Percentiles rank a stretch among this genome's conserved stretches.
Evolutionary conservation across 2,113 vertebrate genomes (phyloP).

Genomic region (Platysteira castanea): DNA sequence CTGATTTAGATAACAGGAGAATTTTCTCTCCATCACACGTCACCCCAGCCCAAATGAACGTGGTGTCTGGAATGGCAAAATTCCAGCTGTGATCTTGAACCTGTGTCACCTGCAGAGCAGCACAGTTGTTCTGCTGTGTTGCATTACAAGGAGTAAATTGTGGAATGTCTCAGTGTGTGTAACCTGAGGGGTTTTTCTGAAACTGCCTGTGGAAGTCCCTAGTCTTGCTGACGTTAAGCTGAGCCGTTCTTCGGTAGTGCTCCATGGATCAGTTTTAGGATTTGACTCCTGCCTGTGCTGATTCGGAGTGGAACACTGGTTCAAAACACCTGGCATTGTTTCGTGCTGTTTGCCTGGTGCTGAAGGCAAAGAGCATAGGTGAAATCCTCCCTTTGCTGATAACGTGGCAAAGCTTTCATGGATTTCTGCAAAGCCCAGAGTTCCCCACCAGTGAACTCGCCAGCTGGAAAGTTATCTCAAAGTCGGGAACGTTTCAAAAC

Average conservation of each 20-base stretch:
- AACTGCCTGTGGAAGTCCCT: not conserved
- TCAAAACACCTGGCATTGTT: not conserved
- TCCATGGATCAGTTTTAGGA: not conserved
- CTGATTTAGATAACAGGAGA: not conserved
- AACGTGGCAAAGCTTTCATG: not conserved
- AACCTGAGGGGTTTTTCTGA: not conserved
- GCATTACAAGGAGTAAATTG: not conserved
- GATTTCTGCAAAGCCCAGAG: not conserved
- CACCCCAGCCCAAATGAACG: not conserved
- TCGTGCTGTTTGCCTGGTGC: not conserved
- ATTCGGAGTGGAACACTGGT: not conserved
- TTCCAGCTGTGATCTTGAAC: not conserved
- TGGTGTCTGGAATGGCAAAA: not conserved
- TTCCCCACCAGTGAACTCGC: not conserved
- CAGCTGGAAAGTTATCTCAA: not conserved
- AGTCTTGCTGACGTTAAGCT: rapidly evolving
- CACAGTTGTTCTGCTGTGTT: not conserved
- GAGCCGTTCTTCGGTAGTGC: not conserved
- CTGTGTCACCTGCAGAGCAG: not conserved
- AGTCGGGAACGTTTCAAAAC: not conserved
- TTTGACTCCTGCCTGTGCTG: not conserved
- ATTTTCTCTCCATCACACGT: not conserved
- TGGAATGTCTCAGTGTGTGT: not conserved
- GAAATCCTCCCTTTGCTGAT: not conserved
- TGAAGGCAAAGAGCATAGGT: not conserved